Percentiles rank a stretch among this genome's conserved stretches.
Conservation (phyloP, 2,888 invertebrate genomes). For the Melieria picta region DNA sequence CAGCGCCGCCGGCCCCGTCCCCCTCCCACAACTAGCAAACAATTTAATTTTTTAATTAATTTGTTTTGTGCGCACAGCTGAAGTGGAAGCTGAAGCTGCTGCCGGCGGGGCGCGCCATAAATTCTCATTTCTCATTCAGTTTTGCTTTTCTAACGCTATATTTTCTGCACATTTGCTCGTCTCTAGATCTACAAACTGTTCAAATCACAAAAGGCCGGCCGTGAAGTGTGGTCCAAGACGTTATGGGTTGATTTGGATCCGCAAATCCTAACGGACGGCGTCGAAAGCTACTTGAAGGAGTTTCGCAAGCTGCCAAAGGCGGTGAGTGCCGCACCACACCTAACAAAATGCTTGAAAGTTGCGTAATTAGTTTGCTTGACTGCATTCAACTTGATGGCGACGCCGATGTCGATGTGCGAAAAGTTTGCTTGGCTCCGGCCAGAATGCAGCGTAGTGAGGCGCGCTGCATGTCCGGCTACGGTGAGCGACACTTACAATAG, state of each 20-base stretch:
- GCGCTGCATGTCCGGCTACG: too few relatives aligned
- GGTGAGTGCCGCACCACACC: constrained; percentile 63
- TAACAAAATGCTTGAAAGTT: constrained; percentile 37
- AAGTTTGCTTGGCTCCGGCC: too few relatives aligned
- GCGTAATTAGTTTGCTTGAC: constrained; percentile 44
- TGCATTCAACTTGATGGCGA: background rate
- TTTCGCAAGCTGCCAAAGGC: constrained; percentile 79
- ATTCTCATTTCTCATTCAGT: background rate
- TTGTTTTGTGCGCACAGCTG: constrained; percentile 34
- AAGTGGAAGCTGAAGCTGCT: background rate
- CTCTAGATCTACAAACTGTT: constrained; percentile 78
- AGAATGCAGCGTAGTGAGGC: too few relatives aligned
- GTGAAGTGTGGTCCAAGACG: constrained; percentile 86
- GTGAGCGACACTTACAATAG: background rate
- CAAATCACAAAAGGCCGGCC: constrained; percentile 78
- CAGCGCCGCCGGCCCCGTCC: constrained; percentile 1
- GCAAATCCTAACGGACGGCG: constrained; percentile 84
- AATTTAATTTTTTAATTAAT: constrained; percentile 48
- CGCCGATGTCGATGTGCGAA: too few relatives aligned
- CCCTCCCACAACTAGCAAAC: constrained; percentile 28
- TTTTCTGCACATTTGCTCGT: constrained; percentile 4
- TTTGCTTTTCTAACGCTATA: constrained; percentile 15
- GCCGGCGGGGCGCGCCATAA: background rate
- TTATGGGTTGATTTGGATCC: constrained; percentile 90
- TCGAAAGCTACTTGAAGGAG: constrained; percentile 84